A percentile compares a stretch with the other conserved stretches of the same genome.
Evolutionary conservation across 2,113 vertebrate genomes (phyloP).

Genomic region (Propithecus coquereli): DNA sequence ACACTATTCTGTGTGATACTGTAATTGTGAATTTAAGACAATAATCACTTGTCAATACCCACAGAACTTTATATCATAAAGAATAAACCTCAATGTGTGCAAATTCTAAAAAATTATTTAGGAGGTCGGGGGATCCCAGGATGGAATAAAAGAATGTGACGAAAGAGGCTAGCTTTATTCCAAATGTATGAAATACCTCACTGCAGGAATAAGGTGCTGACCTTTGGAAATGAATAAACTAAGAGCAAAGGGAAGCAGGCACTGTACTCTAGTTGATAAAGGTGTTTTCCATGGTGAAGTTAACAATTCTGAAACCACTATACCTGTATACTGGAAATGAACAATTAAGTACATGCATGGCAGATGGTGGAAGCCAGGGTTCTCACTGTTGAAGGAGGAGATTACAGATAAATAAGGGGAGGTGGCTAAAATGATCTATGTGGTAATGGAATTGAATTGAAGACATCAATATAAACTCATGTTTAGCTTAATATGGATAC

Average conservation of each 20-base stretch:
- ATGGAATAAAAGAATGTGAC: background rate
- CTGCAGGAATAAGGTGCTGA: background rate
- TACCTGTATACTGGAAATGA: background rate
- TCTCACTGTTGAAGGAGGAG: background rate
- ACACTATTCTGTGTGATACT: background rate
- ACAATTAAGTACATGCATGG: background rate
- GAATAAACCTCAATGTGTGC: background rate
- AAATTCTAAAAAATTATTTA: background rate
- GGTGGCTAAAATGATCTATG: background rate
- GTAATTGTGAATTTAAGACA: background rate
- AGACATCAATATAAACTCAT: background rate
- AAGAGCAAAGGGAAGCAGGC: background rate
- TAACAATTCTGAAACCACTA: constrained; percentile 13
- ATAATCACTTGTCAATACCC: background rate
- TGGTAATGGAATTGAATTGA: background rate
- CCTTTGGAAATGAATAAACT: constrained; percentile 1
- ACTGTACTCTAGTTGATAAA: background rate
- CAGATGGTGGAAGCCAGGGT: background rate
- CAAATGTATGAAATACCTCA: background rate
- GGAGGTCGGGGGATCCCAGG: background rate
- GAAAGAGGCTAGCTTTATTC: background rate
- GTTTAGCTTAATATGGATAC: background rate
- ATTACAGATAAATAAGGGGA: background rate
- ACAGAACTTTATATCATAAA: background rate
- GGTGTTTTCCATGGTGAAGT: background rate